phyloP scores from a whole-genome alignment of 1,140 invertebrate species.

The Homarus americanus region DNA sequence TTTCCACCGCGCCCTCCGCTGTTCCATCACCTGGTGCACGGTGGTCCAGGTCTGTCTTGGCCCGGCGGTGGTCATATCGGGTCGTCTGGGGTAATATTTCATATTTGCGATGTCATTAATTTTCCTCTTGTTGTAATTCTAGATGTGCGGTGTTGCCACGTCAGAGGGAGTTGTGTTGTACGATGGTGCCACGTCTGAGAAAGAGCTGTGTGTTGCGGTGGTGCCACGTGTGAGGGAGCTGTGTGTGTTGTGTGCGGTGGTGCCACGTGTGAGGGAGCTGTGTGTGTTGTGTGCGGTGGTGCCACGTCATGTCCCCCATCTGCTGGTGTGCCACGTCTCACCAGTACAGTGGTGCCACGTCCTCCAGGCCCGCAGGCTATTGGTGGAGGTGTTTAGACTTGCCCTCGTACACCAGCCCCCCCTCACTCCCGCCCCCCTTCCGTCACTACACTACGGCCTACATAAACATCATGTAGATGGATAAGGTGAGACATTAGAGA shows the following conservation, averaged over 20 bases:
- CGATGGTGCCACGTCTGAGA: not conserved
- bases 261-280: no score
- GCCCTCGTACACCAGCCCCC: not conserved
- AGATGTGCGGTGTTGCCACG: conserved; percentile 8
- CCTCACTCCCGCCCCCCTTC: not conserved
- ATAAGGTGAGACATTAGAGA: no score
- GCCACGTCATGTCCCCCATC: conserved; percentile 15
- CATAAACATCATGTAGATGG: no score
- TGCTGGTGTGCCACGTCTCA: not conserved
- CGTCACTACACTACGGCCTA: no score
- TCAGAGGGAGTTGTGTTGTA: not conserved
- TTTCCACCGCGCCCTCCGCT: not conserved
- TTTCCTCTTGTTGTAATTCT: conserved; percentile 35
- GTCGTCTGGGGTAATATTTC: not conserved
- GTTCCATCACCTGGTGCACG: not conserved
- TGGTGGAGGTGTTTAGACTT: no score
- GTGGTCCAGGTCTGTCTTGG: not conserved
- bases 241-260: no score
- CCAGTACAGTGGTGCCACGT: not conserved
- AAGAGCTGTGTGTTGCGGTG: not conserved
- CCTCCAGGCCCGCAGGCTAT: not conserved
- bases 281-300: conserved; percentile 28
- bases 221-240: no score
- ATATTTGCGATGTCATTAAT: conserved; percentile 18
- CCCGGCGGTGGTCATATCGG: not conserved